Evolutionary conservation across 2,888 invertebrate genomes (phyloP).

Genomic region (Gymnosoma rotundatum): DNA sequence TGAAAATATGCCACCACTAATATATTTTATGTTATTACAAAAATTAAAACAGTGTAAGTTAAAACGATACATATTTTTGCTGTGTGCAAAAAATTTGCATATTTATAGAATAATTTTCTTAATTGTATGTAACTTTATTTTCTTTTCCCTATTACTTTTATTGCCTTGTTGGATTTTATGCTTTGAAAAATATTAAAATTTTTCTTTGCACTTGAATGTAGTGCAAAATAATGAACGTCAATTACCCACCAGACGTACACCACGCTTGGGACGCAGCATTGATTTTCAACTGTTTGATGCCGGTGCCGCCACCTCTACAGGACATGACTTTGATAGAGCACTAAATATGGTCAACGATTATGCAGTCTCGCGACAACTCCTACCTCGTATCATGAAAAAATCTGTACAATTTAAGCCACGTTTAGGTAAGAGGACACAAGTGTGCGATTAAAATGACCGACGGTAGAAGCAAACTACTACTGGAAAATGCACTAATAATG

Average conservation of each 20-base stretch:
- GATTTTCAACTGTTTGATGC: constrained; percentile 77
- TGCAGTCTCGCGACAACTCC: constrained; percentile 80
- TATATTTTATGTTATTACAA: constrained; percentile 78
- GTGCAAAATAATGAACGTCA: constrained; percentile 78
- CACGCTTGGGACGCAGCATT: constrained; percentile 83
- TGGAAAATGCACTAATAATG: constrained; percentile 19
- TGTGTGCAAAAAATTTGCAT: constrained; percentile 24
- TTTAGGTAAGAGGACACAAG: constrained; percentile 81
- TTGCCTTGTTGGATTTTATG: constrained; percentile 30
- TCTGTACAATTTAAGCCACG: constrained; percentile 82
- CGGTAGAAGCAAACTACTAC: constrained; percentile 9
- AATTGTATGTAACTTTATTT: constrained; percentile 23
- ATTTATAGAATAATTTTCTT: constrained; percentile 23
- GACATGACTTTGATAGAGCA: constrained; percentile 60
- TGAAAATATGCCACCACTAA: constrained; percentile 78
- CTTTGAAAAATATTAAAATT: constrained; percentile 5
- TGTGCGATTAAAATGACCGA: constrained; percentile 60
- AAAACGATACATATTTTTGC: constrained; percentile 54
- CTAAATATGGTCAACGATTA: constrained; percentile 68
- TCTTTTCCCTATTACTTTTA: neutral
- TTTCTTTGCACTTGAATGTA: constrained; percentile 55
- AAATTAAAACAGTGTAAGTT: constrained; percentile 77
- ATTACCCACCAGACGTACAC: constrained; percentile 78
- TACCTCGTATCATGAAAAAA: constrained; percentile 83
- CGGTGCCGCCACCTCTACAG: constrained; percentile 27